These are phyloP conservation scores for Diplolepis rosae DNA, from an alignment of 2,888 invertebrate genomes.

Conservation along the genomic window DNA sequence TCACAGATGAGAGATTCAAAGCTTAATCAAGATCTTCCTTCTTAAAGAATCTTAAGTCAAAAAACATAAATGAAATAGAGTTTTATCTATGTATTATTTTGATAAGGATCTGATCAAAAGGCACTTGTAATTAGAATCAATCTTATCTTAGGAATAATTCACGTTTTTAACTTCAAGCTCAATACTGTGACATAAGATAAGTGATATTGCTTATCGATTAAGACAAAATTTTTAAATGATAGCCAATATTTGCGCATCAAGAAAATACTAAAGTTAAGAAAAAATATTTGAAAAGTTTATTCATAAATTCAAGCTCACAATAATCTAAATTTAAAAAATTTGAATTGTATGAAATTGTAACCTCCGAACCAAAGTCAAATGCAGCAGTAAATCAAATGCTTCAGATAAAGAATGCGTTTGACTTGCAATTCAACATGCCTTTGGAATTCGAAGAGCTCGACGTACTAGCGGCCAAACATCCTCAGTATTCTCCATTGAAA, in stretches of 20 bases:
- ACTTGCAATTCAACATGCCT: constrained; percentile 69
- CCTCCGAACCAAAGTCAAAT: constrained; percentile 43
- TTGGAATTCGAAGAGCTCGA: constrained; percentile 66
- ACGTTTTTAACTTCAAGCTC: not conserved
- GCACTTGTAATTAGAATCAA: not conserved
- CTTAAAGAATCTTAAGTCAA: not conserved
- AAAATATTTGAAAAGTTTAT: too few relatives aligned
- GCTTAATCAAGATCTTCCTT: not conserved
- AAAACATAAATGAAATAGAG: not conserved
- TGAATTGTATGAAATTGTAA: not conserved
- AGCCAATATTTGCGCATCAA: not conserved
- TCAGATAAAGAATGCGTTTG: constrained; percentile 68
- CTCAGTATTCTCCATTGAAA: constrained; percentile 61
- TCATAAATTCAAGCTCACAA: too few relatives aligned
- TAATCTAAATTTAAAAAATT: too few relatives aligned
- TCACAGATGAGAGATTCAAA: not conserved
- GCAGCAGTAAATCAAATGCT: constrained; percentile 66
- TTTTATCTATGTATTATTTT: not conserved
- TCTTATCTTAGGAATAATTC: not conserved
- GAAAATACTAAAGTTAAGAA: not conserved
- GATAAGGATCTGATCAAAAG: not conserved
- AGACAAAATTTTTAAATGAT: not conserved
- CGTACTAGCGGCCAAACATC: constrained; percentile 63
- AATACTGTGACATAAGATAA: not conserved
- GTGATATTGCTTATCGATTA: not conserved